Percentiles rank a stretch among this genome's conserved stretches.
phyloP scores from a whole-genome alignment of 2,888 invertebrate species.

The Parnassius orleans region DNA sequence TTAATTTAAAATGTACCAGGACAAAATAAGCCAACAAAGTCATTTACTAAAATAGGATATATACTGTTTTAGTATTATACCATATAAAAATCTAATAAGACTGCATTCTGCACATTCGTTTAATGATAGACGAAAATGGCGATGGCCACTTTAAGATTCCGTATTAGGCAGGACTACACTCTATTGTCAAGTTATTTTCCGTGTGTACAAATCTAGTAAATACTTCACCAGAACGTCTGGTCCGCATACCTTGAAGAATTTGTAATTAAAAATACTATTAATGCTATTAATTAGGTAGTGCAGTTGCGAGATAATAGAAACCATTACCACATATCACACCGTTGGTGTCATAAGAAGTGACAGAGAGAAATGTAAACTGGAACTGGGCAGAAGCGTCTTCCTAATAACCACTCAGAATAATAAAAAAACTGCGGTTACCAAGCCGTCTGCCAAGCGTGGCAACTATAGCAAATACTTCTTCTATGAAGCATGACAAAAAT shows the following conservation, averaged over 20 bases:
- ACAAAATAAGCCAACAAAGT: conserved; percentile 8
- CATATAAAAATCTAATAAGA: conserved; percentile 20
- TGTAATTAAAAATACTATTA: background rate
- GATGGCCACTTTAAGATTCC: conserved; percentile 34
- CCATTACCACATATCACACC: too few relatives aligned
- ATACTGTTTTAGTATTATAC: conserved; percentile 5
- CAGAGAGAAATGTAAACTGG: too few relatives aligned
- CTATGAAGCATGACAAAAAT: too few relatives aligned
- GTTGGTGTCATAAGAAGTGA: too few relatives aligned
- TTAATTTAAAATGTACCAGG: background rate
- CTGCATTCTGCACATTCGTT: conserved; percentile 27
- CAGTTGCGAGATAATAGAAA: too few relatives aligned
- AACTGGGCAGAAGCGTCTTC: too few relatives aligned
- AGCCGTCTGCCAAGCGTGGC: too few relatives aligned
- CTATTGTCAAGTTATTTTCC: conserved; percentile 24
- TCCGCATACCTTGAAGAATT: conserved; percentile 1
- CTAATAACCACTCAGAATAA: too few relatives aligned
- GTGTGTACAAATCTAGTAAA: conserved; percentile 22
- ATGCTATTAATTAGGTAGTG: too few relatives aligned
- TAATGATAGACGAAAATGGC: conserved; percentile 35
- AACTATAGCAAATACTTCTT: too few relatives aligned
- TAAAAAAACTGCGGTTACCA: too few relatives aligned
- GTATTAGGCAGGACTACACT: conserved; percentile 24
- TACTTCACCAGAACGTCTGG: conserved; percentile 11
- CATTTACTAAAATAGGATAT: background rate